Evolutionary conservation across 2,888 invertebrate genomes (phyloP), one percentile per base, ranked within the genome.

Genomic region (Trichopoda pennipes): DNA sequence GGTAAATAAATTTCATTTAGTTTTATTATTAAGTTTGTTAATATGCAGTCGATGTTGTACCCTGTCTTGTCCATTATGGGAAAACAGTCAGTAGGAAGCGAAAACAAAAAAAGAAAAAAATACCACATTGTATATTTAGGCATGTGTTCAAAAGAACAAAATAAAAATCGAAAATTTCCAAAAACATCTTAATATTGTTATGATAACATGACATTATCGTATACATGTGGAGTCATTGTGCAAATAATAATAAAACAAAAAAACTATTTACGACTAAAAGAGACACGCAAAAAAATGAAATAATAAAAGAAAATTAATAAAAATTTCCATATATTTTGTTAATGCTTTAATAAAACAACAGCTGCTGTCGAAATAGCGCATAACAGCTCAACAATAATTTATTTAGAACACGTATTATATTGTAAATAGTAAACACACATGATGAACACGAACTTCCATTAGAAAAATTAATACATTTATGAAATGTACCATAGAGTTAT

Each of bases 101-200:
- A n/a, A n/a, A n/a, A n/a, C n/a, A n/a, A 58, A 10, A 16, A 38
- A 44, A 42, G 17, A 6, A 16, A 17, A 60, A 60, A 12, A 32
- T 7, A 3, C 1, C 19, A 17, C n/a, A 32, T 47, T 28, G 6
- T 63, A 14, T 58, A 14, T 10, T 17, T 3, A 63, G 49, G 2
- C 10, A 8, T 42, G 14, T 47, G 17, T 47, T 17, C 12, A 38
- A n/a, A 19, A 21, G 12, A 35, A 35, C 1, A 35, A 6, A 35
- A 1, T 28, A 28, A 28, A 28, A 28, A 28, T 4, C 8, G 28
- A 28, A 32, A 55, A 8, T 47, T 63, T 17, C 21, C 51, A 35
- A 35, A 44, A 76, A 44, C 21, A 76, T 69, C 68, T 68, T 53
- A 51, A 68, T 68, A 56, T 60, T 53, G 55, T 32, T 19, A 38